Evolutionary conservation across 1,140 invertebrate genomes (phyloP), one percentile per base, ranked within the genome.

Genomic region (Drosophila takahashii): DNA sequence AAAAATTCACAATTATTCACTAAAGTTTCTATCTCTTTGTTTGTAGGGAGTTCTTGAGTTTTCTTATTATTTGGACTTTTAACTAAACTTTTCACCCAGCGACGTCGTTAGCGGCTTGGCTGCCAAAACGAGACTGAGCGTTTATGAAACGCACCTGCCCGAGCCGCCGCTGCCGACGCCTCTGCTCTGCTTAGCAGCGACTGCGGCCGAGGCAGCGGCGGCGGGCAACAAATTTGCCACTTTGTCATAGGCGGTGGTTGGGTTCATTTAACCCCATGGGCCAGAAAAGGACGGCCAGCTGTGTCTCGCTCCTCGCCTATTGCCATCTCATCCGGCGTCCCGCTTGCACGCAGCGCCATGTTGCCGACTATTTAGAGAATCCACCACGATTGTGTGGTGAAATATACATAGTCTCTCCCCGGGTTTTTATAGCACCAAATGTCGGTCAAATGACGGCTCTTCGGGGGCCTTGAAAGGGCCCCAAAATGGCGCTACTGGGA

Each of bases 81-180:
- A 15, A 32, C 42, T 57, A 9, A 44, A 50, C 42, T 58, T 18
- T 64, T 32, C 27, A 50, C 71, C 47, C 73, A 69, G 60, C 76
- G 72, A 77, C 79, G 77, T 86, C 79, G 86, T 91, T 51, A 79
- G 77, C 85, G 77, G 79, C 57, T 54, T 72, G 79, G 74, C 90
- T 84, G 90, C 81, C 90, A 87, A 91, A 91, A 90, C 90, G 85
- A 90, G 85, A 91, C 90, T 91, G 90, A 91, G 77, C 29, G 45
- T 34, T 47, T 15, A 50, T 51, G 64, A 51, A 83, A 37, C 69
- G 69, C 66, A 72, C 66, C 69, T 72, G 69, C 72, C 37, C 39
- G 54, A 37, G 18, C 57, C 16, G 37, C 56, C 34, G 47, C 44
- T 51, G 60, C 58, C 59, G 44, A 8, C 10, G 59, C 36, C 2